Evolutionary conservation across 2,888 invertebrate genomes (phyloP).

Genomic region (Ennomos quercinarius): DNA sequence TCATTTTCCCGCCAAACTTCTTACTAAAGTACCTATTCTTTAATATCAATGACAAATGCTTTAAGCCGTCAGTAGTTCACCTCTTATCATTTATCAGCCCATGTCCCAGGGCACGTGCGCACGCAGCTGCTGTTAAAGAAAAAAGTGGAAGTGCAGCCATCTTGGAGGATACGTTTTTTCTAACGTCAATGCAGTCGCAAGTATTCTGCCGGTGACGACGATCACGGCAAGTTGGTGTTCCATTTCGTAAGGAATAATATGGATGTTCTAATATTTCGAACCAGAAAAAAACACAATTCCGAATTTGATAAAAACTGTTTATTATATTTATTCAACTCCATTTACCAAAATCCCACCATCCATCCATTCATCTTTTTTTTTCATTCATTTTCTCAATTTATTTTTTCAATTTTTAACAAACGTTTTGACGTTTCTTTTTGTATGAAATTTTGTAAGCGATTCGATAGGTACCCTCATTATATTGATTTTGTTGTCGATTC

Average conservation of each 20-base stretch:
- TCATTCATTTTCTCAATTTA: too few relatives aligned
- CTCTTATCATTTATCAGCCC: constrained; percentile 42
- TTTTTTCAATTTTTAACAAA: too few relatives aligned
- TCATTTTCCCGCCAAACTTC: too few relatives aligned
- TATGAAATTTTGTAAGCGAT: too few relatives aligned
- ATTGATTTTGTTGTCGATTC: too few relatives aligned
- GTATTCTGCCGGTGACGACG: constrained; percentile 27
- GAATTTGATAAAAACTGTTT: too few relatives aligned
- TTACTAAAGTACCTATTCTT: neutral
- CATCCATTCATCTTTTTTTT: too few relatives aligned
- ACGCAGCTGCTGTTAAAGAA: constrained; percentile 68
- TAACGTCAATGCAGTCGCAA: constrained; percentile 37
- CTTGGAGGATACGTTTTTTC: constrained; percentile 35
- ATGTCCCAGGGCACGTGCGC: constrained; percentile 71
- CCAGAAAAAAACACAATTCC: neutral
- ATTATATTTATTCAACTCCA: neutral
- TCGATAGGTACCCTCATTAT: too few relatives aligned
- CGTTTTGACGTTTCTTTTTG: too few relatives aligned
- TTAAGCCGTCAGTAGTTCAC: constrained; percentile 16
- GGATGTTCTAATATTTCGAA: constrained; percentile 12
- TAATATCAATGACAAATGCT: constrained; percentile 15
- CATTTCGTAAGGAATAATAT: constrained; percentile 21
- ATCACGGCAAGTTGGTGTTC: constrained; percentile 34
- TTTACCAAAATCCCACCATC: too few relatives aligned
- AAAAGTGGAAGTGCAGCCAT: constrained; percentile 72